Evolutionary conservation across 2,113 vertebrate genomes (phyloP), one percentile per base, ranked within the genome.

Genomic region (Galeopterus variegatus): DNA sequence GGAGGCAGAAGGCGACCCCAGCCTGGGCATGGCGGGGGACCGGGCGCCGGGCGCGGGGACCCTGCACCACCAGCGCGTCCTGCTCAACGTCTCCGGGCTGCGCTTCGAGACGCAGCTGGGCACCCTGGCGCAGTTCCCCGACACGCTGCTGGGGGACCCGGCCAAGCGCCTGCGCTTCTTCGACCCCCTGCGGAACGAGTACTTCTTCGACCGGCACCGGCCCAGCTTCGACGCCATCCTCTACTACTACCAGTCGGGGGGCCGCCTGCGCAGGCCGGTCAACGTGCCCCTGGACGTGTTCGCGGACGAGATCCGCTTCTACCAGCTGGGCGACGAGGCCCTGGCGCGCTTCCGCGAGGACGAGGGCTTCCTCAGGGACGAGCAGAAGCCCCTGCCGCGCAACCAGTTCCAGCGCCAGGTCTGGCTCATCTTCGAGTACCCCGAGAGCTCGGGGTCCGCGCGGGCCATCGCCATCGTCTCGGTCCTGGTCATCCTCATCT

Each of bases 351-450:
- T 99, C 97, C 98, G 99, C 0, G 99, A 99, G 98, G 99, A 99
- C 0, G 99, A 99, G 96, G 99, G 99, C 14, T 99, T 99, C 94
- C 99, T 99, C 10, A 99, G 99, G 52, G 99, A 99, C 26, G 99
- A 99, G 95, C 99, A 99, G 96, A 99, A 99, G 91, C 99, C 99
- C 1, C 98, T 99, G 97, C 99, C 99, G 0, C 96, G 98, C 87
- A 99, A 99, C 0, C 99, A 99, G 95, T 99, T 99, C 97, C 99
- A 99, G 97, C 99, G 99, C 58, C 99, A 99, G 97, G 99, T 99
- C n/a, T 99, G 99, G 99, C 99, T 99, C 19, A 99, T 99, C 60
- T 99, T 99, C 17, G 99, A 99, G 96, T 99, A 99, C 48, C 99
- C 99, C 0, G 99, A 99, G 93, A 99, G 99, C 96, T 99, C 99